These are phyloP conservation scores for Percopsis omiscomaycus DNA, from an alignment of 2,797 vertebrate genomes.

Conservation along the genomic window DNA sequence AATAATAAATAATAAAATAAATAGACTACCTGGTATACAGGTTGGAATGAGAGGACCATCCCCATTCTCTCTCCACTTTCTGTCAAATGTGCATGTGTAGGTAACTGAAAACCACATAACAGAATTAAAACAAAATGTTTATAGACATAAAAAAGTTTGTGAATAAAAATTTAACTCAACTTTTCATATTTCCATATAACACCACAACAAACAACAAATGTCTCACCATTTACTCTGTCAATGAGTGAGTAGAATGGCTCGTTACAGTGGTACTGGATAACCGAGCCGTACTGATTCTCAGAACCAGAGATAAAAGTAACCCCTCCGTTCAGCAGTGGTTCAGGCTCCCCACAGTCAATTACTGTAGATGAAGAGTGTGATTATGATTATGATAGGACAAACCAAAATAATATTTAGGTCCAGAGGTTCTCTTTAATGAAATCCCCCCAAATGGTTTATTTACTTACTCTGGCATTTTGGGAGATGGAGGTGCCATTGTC, in stretches of 20 bases:
- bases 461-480: conserved; percentile 86
- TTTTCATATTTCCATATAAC: conserved; percentile 1
- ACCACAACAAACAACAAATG: not conserved
- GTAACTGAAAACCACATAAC: conserved; percentile 45
- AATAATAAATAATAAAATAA: not conserved
- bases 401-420: not conserved
- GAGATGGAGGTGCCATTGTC: conserved; percentile 85
- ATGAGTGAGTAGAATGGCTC: conserved; percentile 66
- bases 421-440: not conserved
- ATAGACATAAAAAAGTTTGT: not conserved
- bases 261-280: conserved; percentile 73
- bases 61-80: conserved; percentile 63
- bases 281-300: conserved; percentile 69
- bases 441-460: too few species aligned
- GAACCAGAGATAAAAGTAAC: conserved; percentile 62
- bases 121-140: not conserved
- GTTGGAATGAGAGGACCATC: conserved; percentile 33
- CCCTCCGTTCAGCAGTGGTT: conserved; percentile 65
- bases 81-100: conserved; percentile 66
- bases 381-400: not conserved
- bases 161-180: not conserved
- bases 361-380: conserved; percentile 54
- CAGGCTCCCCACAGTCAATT: conserved; percentile 74
- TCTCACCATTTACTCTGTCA: conserved; percentile 52
- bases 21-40: conserved; percentile 67